Evolutionary conservation across 2,888 invertebrate genomes (phyloP), one percentile per base, ranked within the genome.

Genomic region (Lampropteryx suffumata): DNA sequence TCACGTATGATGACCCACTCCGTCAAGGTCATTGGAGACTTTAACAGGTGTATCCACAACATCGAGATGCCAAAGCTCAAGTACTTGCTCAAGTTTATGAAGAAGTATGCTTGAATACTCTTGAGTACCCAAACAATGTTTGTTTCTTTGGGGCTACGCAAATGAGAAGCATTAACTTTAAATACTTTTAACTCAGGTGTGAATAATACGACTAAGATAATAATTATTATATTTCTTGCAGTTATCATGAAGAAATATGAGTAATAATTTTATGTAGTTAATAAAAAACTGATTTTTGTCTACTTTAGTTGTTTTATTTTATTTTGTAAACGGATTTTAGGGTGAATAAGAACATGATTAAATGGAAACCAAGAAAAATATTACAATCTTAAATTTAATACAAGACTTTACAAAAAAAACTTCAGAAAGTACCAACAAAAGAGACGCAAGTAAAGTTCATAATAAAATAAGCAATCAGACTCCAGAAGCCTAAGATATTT

Each of bases 1-100:
- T 89, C 89, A 0, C 67, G 88, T 29, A 89, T 90, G 90, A 89
- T 89, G 89, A 89, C 89, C 0, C 88, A 89, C 59, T 89, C 90
- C 0, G 89, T 90, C 7, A 89, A 90, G 63, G 89, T 90, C 39
- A 89, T 90, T 9, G 89, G 89, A 0, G 90, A 90, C 65, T 90
- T 89, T 65, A 90, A 90, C 66, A 75, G 87, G 14, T 90, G 90
- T 61, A 90, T 90, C 55, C 90, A 90, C 61, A 89, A 90, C 55
- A 89, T 89, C 5, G 90, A 90, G 57, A 90, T 90, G 90, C 89
- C 89, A 0, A 89, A 89, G 69, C 73, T 90, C 3, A 90, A 90
- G 53, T 89, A 90, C 64, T 62, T 90, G 45, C 74, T 90, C 10
- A 90, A 89, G 57, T 90, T 89, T 55, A 89, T 90, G 90, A 90